Evolutionary conservation across 2,113 vertebrate genomes (phyloP).

Genomic region (Eudyptes chrysolophus): DNA sequence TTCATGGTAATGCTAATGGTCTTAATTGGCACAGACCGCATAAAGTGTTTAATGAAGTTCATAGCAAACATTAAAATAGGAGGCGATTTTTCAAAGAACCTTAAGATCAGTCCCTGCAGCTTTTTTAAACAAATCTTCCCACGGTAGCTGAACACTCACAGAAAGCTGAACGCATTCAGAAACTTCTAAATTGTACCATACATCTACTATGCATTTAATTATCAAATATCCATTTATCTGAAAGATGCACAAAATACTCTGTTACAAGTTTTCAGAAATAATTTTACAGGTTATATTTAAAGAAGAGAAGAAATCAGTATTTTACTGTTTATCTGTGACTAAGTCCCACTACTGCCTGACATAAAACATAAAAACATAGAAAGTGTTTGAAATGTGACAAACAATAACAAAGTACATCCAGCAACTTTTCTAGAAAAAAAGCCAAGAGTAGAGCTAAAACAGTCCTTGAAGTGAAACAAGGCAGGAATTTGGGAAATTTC

Average conservation of each 20-base stretch:
- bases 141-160: background rate
- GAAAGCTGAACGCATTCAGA: background rate
- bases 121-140: background rate
- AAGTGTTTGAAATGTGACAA: background rate
- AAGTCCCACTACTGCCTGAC: background rate
- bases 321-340: background rate
- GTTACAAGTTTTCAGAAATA: background rate
- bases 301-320: background rate
- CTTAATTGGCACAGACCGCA: background rate
- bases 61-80: background rate
- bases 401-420: background rate
- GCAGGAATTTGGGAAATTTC: background rate
- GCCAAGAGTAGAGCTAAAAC: background rate
- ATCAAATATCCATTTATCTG: background rate
- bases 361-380: background rate
- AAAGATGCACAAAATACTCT: background rate
- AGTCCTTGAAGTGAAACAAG: background rate
- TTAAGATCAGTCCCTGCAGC: background rate
- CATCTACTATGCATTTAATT: background rate
- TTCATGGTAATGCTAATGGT: background rate
- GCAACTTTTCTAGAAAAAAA: background rate
- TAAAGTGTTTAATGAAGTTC: background rate
- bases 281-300: background rate
- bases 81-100: background rate
- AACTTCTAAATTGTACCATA: background rate